These are phyloP conservation scores for Cebus imitator DNA, from an alignment of 2,113 vertebrate genomes.

Conservation along the genomic window DNA sequence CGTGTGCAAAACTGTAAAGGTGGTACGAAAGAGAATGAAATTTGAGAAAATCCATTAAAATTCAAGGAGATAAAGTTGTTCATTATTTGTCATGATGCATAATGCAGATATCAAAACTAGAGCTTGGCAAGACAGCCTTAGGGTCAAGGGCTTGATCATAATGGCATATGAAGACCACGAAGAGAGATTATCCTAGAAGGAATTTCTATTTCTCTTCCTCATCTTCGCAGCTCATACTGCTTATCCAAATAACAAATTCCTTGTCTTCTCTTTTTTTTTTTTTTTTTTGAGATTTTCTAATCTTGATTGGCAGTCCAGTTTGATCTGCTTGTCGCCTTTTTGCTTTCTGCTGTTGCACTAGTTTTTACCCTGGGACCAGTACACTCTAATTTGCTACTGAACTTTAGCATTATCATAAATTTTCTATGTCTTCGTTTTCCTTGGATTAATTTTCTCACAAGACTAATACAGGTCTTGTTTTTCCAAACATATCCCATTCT, in stretches of 20 bases:
- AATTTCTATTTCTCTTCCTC: neutral
- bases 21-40: neutral
- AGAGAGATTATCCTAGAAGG: neutral
- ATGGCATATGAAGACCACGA: neutral
- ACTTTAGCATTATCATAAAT: neutral
- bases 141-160: neutral
- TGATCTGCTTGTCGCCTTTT: neutral
- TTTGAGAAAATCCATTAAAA: neutral
- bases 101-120: neutral
- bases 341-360: neutral
- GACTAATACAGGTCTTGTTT: neutral
- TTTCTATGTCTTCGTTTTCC: neutral
- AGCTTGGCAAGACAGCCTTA: neutral
- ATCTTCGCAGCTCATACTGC: neutral
- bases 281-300: neutral
- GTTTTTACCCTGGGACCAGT: neutral
- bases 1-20: neutral
- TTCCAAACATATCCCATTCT: neutral
- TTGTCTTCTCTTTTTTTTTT: neutral
- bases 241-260: neutral
- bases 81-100: neutral
- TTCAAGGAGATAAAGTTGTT: neutral
- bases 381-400: neutral
- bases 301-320: neutral
- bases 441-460: neutral